These are phyloP conservation scores for Oncorhynchus keta DNA, from an alignment of 2,113 vertebrate genomes.

Conservation along the genomic window DNA sequence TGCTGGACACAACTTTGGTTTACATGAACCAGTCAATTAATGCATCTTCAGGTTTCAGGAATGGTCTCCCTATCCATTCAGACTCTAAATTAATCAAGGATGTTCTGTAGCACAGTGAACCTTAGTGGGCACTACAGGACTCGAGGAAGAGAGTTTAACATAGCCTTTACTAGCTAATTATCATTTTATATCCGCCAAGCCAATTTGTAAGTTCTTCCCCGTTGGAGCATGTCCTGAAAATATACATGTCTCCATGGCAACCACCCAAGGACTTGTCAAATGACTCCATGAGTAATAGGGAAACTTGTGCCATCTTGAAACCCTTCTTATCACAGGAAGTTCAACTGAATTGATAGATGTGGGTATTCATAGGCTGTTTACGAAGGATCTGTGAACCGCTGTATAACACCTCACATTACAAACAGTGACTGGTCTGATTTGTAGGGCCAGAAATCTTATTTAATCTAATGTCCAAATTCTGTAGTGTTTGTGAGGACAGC, in stretches of 20 bases:
- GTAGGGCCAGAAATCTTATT: too few species aligned
- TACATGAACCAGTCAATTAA: not conserved
- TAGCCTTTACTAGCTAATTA: constrained; percentile 1
- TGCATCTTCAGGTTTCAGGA: not conserved
- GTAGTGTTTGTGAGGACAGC: too few species aligned
- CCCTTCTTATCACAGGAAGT: not conserved
- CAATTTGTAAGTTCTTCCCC: constrained; percentile 2
- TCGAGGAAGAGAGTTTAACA: not conserved
- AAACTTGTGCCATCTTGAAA: constrained; percentile 1
- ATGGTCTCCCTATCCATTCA: too few species aligned
- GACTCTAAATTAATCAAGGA: not conserved
- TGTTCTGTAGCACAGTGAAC: not conserved
- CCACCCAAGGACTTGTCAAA: constrained; percentile 9
- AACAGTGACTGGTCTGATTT: too few species aligned
- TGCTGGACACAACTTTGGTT: not conserved
- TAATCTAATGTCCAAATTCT: too few species aligned
- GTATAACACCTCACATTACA: too few species aligned
- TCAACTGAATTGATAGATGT: not conserved
- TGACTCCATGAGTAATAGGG: constrained; percentile 1
- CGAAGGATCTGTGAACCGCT: too few species aligned
- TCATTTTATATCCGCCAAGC: constrained; percentile 3
- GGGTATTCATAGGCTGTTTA: too few species aligned
- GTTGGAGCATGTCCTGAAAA: constrained; percentile 4
- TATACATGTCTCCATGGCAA: constrained; percentile 9
- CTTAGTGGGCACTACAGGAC: not conserved